Evolutionary conservation across 2,113 vertebrate genomes (phyloP).

Genomic region (Trochalopteron elliotii): DNA sequence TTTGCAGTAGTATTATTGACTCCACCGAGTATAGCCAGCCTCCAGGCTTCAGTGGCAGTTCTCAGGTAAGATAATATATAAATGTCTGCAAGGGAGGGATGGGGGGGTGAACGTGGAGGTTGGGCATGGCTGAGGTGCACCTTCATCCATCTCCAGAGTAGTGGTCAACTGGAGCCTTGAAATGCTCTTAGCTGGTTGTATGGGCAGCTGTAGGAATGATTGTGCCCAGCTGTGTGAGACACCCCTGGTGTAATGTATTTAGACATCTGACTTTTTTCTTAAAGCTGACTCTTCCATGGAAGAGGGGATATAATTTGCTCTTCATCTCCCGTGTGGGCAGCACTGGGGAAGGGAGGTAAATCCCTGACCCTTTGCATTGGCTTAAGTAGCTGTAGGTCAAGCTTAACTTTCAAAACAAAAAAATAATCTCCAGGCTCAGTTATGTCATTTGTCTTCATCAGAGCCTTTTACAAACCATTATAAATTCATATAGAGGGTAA

Average conservation of each 20-base stretch:
- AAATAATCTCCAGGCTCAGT: neutral
- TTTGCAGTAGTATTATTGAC: conserved; percentile 92
- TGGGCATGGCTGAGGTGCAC: neutral
- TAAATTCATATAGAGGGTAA: neutral
- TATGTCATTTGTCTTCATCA: neutral
- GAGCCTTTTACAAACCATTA: neutral
- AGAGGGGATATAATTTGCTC: neutral
- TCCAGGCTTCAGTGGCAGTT: conserved; percentile 90
- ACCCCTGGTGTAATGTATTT: neutral
- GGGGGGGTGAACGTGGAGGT: neutral
- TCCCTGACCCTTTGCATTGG: neutral
- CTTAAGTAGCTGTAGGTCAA: neutral
- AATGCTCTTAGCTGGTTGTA: neutral
- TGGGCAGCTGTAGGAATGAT: neutral
- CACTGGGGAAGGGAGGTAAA: neutral
- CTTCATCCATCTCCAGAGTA: neutral
- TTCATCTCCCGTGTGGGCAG: neutral
- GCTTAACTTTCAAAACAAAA: neutral
- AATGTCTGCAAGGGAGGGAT: neutral
- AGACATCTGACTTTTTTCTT: neutral
- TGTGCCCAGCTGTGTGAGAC: neutral
- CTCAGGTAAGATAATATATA: conserved; percentile 79
- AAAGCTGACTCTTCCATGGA: neutral
- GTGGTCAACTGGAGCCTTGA: neutral
- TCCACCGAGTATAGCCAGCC: conserved; percentile 91